Percentiles rank a stretch among this genome's conserved stretches.
These are phyloP conservation scores for Eospalax fontanierii DNA, from an alignment of 2,797 vertebrate species.

Conservation along the genomic window DNA sequence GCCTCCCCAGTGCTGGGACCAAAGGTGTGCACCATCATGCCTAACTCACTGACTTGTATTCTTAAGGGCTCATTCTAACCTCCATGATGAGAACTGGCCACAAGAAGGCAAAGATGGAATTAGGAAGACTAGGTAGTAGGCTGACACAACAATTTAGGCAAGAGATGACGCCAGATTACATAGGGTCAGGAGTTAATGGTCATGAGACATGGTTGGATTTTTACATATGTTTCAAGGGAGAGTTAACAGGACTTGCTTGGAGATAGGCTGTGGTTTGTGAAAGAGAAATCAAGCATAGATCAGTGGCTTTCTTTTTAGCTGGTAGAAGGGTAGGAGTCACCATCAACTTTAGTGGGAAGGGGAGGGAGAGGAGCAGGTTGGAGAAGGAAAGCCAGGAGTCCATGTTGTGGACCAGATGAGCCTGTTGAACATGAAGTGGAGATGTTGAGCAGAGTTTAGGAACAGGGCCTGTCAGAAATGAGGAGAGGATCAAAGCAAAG, in stretches of 20 bases:
- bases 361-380: neutral
- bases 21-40: no score
- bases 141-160: neutral
- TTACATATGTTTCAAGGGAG: neutral
- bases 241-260: neutral
- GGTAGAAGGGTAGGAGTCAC: neutral
- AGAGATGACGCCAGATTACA: neutral
- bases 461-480: neutral
- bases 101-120: neutral
- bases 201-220: slow-evolving; percentile 6
- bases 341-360: neutral
- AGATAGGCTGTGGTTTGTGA: slow-evolving; percentile 18
- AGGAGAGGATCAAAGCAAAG: slow-evolving; percentile 13
- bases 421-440: neutral
- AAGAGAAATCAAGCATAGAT: neutral
- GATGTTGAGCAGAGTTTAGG: neutral
- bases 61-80: slow-evolving; percentile 8
- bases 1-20: no score
- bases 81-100: neutral
- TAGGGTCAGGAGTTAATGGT: neutral
- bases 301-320: neutral
- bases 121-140: neutral
- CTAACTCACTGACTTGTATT: neutral
- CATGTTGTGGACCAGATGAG: neutral
- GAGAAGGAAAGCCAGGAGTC: neutral